These are phyloP conservation scores for Tyto alba DNA, from an alignment of 2,113 vertebrate species.

Conservation along the genomic window DNA sequence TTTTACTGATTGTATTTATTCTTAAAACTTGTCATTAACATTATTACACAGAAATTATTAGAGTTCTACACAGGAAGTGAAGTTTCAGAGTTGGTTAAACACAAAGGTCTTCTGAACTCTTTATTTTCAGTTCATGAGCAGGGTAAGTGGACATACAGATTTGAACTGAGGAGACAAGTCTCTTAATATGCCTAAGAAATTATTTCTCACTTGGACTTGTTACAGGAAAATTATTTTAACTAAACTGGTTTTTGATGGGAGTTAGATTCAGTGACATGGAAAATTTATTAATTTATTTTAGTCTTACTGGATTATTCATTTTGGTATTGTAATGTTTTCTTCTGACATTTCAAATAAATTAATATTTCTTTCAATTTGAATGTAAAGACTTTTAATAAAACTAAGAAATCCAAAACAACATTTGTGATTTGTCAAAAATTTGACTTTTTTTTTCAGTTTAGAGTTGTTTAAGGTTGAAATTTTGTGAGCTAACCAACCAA, in stretches of 20 bases:
- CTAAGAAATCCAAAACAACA: neutral
- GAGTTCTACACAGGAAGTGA: neutral
- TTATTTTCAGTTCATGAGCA: neutral
- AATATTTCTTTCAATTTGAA: neutral
- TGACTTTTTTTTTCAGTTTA: neutral
- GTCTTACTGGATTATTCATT: neutral
- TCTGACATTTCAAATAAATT: neutral
- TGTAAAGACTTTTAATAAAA: neutral
- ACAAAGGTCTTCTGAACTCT: neutral
- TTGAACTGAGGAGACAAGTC: neutral
- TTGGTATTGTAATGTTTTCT: neutral
- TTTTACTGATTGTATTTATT: neutral
- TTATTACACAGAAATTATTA: neutral
- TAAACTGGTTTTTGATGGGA: neutral
- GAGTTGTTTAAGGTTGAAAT: neutral
- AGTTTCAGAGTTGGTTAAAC: neutral
- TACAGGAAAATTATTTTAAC: neutral
- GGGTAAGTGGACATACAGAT: neutral
- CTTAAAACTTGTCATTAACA: neutral
- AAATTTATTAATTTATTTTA: neutral
- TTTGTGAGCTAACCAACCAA: neutral
- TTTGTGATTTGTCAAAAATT: neutral
- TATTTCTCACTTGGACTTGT: neutral
- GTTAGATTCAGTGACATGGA: neutral
- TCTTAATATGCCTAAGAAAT: neutral